Base-by-base conservation (phyloP, 2,888 invertebrate species). In the Nesidiocoris tenuis region DNA sequence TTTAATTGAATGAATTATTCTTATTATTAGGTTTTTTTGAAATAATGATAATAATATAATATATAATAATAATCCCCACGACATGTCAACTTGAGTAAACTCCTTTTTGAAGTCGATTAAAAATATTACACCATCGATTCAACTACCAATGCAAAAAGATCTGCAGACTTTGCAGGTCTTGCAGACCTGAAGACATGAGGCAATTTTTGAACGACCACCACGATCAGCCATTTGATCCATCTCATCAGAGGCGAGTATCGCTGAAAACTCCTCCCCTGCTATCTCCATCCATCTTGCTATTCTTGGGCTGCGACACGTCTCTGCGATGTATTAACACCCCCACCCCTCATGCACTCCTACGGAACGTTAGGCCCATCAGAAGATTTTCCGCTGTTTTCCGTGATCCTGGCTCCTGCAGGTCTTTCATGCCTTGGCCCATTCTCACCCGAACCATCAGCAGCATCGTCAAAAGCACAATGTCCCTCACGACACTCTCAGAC, bases 381-480 rank as follows among this genome's bases (percentile, higher is more conserved):
- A 39, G 39, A 39, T 39, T 39, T 39, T 39, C 39, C 39, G 39
- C 39, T 39, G 39, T 39, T 39, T 39, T 39, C 12, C 39, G 39
- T 39, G 39, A 39, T 12, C 3, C 39, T 12, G 39, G 39, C 39
- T 39, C 39, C 39, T 39, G 39, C 39, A 39, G 39, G 39, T 12
- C 39, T 39, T 59, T 59, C n/a, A 59, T 59, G 18, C 59, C 59
- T 3, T 18, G 59, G 18, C n/a, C 18, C n/a, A 9, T 18, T 59
- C 59, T 59, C 59, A n/a, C n/a, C 59, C 59, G n/a, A n/a, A 59
- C 59, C n/a, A 16, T 18, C 59, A 59, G 59, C 23, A 24, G 23
- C 63, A 22, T 25, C 63, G 63, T 24, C 23, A 63, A 64, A 64
- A 23, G 25, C 65, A 39, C 64, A 64, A 23, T 64, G 64, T 64